A percentile compares a stretch with the other conserved stretches of the same genome.
These are phyloP conservation scores for Ptilorrhoa leucosticta DNA, from an alignment of 2,113 vertebrate species.

Conservation along the genomic window DNA sequence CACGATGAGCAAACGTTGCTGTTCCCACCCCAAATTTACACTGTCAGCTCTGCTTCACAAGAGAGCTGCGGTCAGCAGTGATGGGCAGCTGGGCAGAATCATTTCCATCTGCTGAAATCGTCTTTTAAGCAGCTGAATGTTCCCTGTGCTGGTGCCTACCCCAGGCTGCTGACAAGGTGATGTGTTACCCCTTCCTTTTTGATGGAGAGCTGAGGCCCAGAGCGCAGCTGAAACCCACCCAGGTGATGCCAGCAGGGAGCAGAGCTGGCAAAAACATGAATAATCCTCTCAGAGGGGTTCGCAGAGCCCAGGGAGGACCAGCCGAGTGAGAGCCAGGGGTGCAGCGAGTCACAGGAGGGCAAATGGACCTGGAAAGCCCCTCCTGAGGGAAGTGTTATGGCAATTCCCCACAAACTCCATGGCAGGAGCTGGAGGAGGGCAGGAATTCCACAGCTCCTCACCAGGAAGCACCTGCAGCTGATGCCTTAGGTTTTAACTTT, in stretches of 20 bases:
- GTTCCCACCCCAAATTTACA: neutral
- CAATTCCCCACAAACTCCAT: neutral
- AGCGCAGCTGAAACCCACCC: neutral
- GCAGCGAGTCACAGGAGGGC: neutral
- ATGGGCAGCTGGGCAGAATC: neutral
- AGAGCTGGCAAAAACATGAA: neutral
- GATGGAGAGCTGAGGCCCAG: neutral
- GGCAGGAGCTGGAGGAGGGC: neutral
- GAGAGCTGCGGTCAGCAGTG: neutral
- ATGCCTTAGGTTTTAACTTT: no score
- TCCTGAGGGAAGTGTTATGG: neutral
- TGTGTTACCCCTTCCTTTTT: neutral
- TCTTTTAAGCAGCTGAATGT: neutral
- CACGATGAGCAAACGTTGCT: neutral
- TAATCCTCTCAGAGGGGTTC: fast-evolving
- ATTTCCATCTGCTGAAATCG: neutral
- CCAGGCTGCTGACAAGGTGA: neutral
- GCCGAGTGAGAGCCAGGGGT: fast-evolving
- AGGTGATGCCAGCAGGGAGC: neutral
- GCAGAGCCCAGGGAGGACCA: fast-evolving
- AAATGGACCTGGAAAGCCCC: neutral
- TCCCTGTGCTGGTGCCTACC: neutral
- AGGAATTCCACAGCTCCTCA: neutral
- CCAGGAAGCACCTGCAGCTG: neutral
- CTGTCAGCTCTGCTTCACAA: neutral